These are phyloP conservation scores for Malurus melanocephalus DNA, from an alignment of 2,113 vertebrate species.

Conservation along the genomic window DNA sequence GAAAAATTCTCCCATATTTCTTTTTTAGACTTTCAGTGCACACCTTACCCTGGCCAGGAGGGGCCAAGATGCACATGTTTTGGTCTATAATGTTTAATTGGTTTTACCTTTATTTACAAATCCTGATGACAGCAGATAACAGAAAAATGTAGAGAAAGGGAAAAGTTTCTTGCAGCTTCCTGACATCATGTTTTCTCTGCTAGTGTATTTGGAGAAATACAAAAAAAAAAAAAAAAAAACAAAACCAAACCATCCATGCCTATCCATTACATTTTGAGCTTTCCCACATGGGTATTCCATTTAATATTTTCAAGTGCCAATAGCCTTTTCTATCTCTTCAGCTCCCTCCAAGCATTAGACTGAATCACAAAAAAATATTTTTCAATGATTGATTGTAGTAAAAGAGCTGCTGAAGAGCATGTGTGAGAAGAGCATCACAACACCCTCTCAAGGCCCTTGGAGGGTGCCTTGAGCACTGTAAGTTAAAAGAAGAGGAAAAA, in stretches of 20 bases:
- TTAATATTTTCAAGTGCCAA: constrained; percentile 48
- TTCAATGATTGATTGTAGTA: constrained; percentile 42
- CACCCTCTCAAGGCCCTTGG: constrained; percentile 20
- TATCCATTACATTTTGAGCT: background rate
- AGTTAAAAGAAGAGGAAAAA: constrained; percentile 42
- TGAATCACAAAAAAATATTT: constrained; percentile 12
- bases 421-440: constrained; percentile 32
- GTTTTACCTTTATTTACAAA: background rate
- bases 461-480: constrained; percentile 24
- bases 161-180: background rate
- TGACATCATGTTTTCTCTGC: background rate
- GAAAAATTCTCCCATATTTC: background rate
- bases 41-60: background rate
- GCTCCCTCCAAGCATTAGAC: constrained; percentile 34
- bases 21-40: background rate
- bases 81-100: background rate
- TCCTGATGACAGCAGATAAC: background rate
- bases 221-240: background rate
- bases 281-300: constrained; percentile 3
- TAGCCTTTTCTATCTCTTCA: constrained; percentile 25
- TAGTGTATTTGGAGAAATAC: background rate
- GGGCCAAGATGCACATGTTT: fast-evolving
- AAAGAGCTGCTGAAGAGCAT: constrained; percentile 25
- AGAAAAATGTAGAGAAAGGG: background rate
- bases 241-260: background rate